A percentile compares a stretch with the other conserved stretches of the same genome.
phyloP scores from a whole-genome alignment of 2,888 invertebrate genomes.

The Leptinotarsa rubiginosa region DNA sequence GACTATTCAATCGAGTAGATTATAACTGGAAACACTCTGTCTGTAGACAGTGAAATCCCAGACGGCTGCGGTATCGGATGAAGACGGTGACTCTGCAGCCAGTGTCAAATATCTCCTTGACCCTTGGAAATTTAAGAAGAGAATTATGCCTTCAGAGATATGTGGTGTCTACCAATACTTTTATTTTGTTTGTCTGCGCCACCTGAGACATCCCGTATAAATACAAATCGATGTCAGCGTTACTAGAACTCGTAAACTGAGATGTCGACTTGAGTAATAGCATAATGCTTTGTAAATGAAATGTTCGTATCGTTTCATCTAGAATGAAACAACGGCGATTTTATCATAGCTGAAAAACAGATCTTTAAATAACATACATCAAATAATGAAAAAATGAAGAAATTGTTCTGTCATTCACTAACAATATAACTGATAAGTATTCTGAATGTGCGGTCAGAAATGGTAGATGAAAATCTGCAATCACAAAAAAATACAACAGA shows the following conservation, averaged over 20 bases:
- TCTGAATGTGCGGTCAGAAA: too few relatives aligned
- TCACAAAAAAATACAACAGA: too few relatives aligned
- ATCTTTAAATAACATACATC: too few relatives aligned
- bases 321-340: too few relatives aligned
- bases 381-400: too few relatives aligned
- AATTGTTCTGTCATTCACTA: too few relatives aligned
- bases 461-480: too few relatives aligned
- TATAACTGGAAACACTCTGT: not conserved
- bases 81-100: constrained; percentile 16
- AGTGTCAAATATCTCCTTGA: constrained; percentile 12
- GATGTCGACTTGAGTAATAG: not conserved
- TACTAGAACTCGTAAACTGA: not conserved
- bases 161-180: constrained; percentile 13
- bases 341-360: too few relatives aligned
- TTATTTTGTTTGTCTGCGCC: constrained; percentile 17
- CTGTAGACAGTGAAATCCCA: not conserved
- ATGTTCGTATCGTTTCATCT: too few relatives aligned
- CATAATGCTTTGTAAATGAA: too few relatives aligned
- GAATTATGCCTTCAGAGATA: constrained; percentile 9
- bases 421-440: too few relatives aligned
- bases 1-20: too few relatives aligned
- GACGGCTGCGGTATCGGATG: constrained; percentile 17
- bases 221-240: constrained; percentile 11
- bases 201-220: constrained; percentile 28
- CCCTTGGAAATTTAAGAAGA: constrained; percentile 20